Percentiles rank a stretch among this genome's conserved stretches.
Evolutionary conservation across 1,140 invertebrate species (phyloP).

Genomic region (Gryon sp.): DNA sequence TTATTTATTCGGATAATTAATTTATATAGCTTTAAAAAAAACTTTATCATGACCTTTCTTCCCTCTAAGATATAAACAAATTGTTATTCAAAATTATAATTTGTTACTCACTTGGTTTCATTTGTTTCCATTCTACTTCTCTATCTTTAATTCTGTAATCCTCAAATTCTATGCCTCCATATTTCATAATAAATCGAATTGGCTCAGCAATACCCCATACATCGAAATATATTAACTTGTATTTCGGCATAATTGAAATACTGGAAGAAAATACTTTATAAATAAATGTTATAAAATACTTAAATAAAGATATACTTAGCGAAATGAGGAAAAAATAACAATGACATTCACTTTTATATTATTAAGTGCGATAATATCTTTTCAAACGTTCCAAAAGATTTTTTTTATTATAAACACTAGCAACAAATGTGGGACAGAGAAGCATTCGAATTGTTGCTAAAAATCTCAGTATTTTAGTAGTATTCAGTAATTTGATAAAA

Average conservation of each 20-base stretch:
- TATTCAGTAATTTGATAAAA: no score
- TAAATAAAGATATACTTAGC: background rate
- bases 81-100: background rate
- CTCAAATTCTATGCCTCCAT: conserved; percentile 83
- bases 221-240: conserved; percentile 83
- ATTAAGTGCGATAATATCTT: no score
- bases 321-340: background rate
- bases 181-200: conserved; percentile 84
- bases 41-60: no score
- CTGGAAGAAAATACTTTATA: conserved; percentile 4
- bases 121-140: conserved; percentile 76
- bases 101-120: conserved; percentile 78
- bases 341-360: no score
- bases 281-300: background rate
- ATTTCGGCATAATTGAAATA: conserved; percentile 14
- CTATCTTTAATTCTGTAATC: conserved; percentile 80
- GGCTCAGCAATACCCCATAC: conserved; percentile 85
- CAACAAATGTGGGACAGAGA: no score
- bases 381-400: no score
- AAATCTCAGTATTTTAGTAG: no score
- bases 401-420: no score
- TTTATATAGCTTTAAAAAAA: no score
- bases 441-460: no score
- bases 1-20: no score
- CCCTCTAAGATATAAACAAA: no score